Conservation (phyloP, 2,888 invertebrate species). For the Ormyrus labotus region DNA sequence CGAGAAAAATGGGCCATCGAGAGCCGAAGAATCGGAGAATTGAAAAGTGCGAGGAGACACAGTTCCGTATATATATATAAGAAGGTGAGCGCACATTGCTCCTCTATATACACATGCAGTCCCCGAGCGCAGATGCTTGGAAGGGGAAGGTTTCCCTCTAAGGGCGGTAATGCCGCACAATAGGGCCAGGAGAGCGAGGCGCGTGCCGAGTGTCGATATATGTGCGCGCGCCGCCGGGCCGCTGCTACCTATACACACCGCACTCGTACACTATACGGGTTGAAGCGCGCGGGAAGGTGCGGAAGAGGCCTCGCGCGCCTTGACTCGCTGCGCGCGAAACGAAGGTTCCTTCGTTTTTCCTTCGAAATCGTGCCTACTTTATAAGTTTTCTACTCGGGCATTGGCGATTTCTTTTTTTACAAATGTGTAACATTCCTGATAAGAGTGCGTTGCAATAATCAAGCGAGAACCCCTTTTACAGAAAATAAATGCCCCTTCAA, state of each 20-base stretch:
- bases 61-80: background rate
- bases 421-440: too few relatives aligned
- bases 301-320: too few relatives aligned
- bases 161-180: conserved; percentile 22
- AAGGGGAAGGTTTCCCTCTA: background rate
- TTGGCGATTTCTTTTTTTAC: too few relatives aligned
- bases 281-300: too few relatives aligned
- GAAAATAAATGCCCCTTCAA: too few relatives aligned
- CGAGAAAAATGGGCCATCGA: background rate
- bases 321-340: too few relatives aligned
- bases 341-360: too few relatives aligned
- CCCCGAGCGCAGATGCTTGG: conserved; percentile 32
- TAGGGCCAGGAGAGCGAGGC: conserved; percentile 32
- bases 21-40: background rate
- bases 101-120: conserved; percentile 11
- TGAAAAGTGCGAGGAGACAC: conserved; percentile 6
- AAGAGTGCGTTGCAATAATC: too few relatives aligned
- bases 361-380: too few relatives aligned
- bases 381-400: too few relatives aligned
- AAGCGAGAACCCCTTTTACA: too few relatives aligned
- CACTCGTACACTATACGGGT: background rate
- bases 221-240: background rate
- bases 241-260: background rate
- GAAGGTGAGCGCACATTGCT: conserved; percentile 16
- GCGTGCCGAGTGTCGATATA: conserved; percentile 39